A percentile compares a stretch with the other conserved stretches of the same genome.
phyloP scores from a whole-genome alignment of 92 coral and sea anemone species.

The Desmophyllum pertusum region DNA sequence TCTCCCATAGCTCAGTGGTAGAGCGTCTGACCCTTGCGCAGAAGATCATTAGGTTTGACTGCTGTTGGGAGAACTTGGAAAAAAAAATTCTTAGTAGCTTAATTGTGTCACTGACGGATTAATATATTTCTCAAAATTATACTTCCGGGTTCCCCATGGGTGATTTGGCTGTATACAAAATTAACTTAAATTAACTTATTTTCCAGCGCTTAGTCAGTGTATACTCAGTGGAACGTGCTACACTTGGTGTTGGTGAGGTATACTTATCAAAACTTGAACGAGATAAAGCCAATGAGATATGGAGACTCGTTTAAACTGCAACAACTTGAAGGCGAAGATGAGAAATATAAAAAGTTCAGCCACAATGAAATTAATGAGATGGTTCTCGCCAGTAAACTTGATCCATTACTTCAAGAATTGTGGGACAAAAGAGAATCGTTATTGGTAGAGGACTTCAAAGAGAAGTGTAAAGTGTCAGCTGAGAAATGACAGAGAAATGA shows the following conservation, averaged over 20 bases:
- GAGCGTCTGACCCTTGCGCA: no score
- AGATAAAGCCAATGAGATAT: constrained; percentile 57
- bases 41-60: no score
- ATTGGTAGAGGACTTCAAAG: constrained; percentile 51
- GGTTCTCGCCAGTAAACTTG: constrained; percentile 66
- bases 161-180: no score
- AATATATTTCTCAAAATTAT: no score
- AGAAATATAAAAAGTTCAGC: constrained; percentile 55
- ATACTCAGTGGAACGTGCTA: constrained; percentile 65
- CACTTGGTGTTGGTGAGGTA: constrained; percentile 71
- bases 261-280: constrained; percentile 59
- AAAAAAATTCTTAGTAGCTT: no score
- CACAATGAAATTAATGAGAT: constrained; percentile 81
- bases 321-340: constrained; percentile 44
- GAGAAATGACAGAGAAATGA: constrained; percentile 18
- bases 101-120: no score
- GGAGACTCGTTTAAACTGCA: constrained; percentile 77
- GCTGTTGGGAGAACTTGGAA: no score
- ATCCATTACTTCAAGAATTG: constrained; percentile 66
- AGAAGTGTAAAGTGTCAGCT: constrained; percentile 60
- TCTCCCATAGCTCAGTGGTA: no score
- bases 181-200: not conserved
- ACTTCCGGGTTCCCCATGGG: no score
- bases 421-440: constrained; percentile 62
- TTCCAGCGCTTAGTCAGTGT: constrained; percentile 73